Conservation (phyloP, 2,888 invertebrate species). For the Thymelicus acteon region DNA sequence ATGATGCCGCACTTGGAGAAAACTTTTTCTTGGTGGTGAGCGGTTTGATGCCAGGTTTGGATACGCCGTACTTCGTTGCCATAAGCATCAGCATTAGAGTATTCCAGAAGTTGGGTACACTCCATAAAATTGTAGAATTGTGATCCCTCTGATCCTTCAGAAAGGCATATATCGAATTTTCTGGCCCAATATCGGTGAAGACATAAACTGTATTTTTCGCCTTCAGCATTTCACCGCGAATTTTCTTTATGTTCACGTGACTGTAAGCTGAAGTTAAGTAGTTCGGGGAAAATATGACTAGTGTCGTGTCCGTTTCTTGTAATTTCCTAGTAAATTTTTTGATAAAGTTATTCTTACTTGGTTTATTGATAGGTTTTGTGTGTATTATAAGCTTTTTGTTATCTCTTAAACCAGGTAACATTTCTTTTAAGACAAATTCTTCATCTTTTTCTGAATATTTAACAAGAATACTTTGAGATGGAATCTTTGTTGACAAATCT, state of each 20-base stretch:
- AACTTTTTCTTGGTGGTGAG: conserved; percentile 13
- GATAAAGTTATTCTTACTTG: conserved; percentile 50
- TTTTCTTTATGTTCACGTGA: conserved; percentile 75
- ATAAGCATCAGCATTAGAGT: conserved; percentile 54
- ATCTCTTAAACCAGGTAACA: conserved; percentile 63
- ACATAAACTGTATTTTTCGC: conserved; percentile 68
- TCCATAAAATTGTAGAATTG: conserved; percentile 66
- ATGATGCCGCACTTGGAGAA: conserved; percentile 42
- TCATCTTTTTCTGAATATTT: conserved; percentile 65
- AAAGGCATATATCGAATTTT: conserved; percentile 76
- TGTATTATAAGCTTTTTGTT: conserved; percentile 58
- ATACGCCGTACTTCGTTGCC: conserved; percentile 44
- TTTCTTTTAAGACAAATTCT: conserved; percentile 67
- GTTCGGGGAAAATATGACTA: conserved; percentile 74
- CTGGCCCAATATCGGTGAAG: conserved; percentile 71
- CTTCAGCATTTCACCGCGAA: conserved; percentile 71
- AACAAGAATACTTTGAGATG: conserved; percentile 53
- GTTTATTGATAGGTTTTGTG: conserved; percentile 50
- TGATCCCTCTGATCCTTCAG: conserved; percentile 72
- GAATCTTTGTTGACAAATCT: conserved; percentile 28
- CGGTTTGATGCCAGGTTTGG: conserved; percentile 34
- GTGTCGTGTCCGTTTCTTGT: conserved; percentile 52
- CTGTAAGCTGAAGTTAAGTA: conserved; percentile 71
- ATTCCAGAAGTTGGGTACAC: conserved; percentile 70
- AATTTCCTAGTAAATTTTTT: conserved; percentile 51